Base-by-base conservation (phyloP, 2,797 vertebrate species). In the Crocodylus rhombifer region DNA sequence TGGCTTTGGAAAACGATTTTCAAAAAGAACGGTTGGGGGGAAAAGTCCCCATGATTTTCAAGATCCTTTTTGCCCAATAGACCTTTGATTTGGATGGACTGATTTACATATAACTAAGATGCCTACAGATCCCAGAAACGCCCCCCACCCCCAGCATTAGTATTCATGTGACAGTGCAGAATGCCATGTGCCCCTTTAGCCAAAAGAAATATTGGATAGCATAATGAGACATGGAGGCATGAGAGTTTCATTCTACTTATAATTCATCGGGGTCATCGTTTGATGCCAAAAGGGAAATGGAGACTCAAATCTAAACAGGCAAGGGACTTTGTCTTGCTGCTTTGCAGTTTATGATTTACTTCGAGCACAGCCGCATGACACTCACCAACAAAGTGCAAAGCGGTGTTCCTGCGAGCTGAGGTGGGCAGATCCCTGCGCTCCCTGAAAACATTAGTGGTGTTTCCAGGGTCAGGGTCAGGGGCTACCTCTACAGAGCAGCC, bases 51-150 rank as follows among this genome's bases (percentile, higher is more conserved):
- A 90, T 92, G 89, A 77, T 96, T 91, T 94, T 95, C 94, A 94
- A 90, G 90, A 82, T 84, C 80, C 79, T 94, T 96, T 79, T 95
- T 96, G 91, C 91, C 87, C 83, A 64, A 17, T 78, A 83, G 30
- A 84, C 57, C 95, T 97, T 95, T 96, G 96, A 97, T 94, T 96
- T 93, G 86, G 56, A 65, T 92, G 91, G 94, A 78, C 80, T 82
- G 69, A 95, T 96, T 96, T 96, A 93, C 95, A 96, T 95, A 91
- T 94, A 94, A 95, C 95, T 97, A 94, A 86, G 93, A 92, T 95
- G 94, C 55, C 86, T 88, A 86, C 80, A 82, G 78, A 21, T 87
- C 94, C 81, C 89, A 64, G 92, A 51, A 51, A 9, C 42, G 9
- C 9, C 10, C 42, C 42, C 42, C 42, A 7, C 9, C 42, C 76